Conservation (phyloP, 2,888 invertebrate genomes). For the Alsophila aescularia region DNA sequence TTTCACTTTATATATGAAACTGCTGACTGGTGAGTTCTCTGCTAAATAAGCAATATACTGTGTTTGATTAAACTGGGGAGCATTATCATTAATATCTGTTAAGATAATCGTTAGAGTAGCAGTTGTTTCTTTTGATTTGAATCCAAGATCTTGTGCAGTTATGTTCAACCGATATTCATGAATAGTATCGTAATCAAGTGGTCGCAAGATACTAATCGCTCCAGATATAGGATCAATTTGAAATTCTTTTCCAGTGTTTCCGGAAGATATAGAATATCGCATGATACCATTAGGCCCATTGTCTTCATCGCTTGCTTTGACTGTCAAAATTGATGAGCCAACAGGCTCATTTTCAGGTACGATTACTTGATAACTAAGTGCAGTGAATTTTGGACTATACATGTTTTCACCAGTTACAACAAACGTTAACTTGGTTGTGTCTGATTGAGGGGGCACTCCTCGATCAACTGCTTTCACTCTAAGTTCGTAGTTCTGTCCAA, state of each 20-base stretch:
- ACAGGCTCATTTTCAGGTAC: slow-evolving; percentile 96
- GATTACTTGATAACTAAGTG: slow-evolving; percentile 93
- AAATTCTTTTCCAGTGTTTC: slow-evolving; percentile 92
- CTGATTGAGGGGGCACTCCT: slow-evolving; percentile 94
- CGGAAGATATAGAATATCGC: slow-evolving; percentile 92
- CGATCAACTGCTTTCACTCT: slow-evolving; percentile 92
- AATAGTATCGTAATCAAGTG: slow-evolving; percentile 94
- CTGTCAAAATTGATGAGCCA: slow-evolving; percentile 92
- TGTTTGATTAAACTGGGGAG: slow-evolving; percentile 92
- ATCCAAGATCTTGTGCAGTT: slow-evolving; percentile 94
- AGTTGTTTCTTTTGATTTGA: slow-evolving; percentile 89
- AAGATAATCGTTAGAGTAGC: slow-evolving; percentile 93
- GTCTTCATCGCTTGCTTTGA: slow-evolving; percentile 94
- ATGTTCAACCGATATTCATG: slow-evolving; percentile 94
- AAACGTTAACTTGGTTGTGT: slow-evolving; percentile 89
- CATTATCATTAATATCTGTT: slow-evolving; percentile 97
- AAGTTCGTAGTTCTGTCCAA: slow-evolving; percentile 87
- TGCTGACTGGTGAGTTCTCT: slow-evolving; percentile 92
- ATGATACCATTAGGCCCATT: slow-evolving; percentile 96
- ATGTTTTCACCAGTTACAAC: slow-evolving; percentile 94
- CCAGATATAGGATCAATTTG: slow-evolving; percentile 91
- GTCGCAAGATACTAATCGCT: slow-evolving; percentile 90
- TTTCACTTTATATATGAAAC: slow-evolving; percentile 89
- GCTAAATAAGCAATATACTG: slow-evolving; percentile 90
- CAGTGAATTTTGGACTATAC: slow-evolving; percentile 92